Percentiles rank a stretch among this genome's conserved stretches.
Conservation (phyloP, 1,140 invertebrate species). For the Drosophila nasuta region DNA sequence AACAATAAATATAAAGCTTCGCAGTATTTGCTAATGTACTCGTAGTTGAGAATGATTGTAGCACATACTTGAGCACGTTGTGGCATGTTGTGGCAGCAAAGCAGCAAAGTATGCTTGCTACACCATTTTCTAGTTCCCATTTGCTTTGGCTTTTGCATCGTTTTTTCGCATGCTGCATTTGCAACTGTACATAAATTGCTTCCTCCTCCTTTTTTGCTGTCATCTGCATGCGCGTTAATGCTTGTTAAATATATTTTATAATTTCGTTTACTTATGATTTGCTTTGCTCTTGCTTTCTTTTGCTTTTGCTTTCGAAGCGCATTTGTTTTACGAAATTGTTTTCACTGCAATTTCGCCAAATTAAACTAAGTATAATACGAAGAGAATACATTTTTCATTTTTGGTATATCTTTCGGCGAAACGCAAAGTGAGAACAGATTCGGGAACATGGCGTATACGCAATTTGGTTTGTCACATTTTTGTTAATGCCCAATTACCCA, state of each 20-base stretch:
- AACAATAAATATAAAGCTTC: constrained; percentile 78
- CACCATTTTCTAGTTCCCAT: constrained; percentile 33
- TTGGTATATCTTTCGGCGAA: constrained; percentile 1
- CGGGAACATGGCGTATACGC: constrained; percentile 5
- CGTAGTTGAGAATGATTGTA: constrained; percentile 65
- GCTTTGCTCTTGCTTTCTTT: constrained; percentile 47
- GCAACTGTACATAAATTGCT: constrained; percentile 52
- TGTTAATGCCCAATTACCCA: constrained; percentile 57
- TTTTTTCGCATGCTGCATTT: constrained; percentile 39
- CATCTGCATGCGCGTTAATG: constrained; percentile 72
- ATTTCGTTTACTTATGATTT: constrained; percentile 78
- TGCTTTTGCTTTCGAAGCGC: constrained; percentile 18
- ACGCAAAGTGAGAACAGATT: constrained; percentile 8
- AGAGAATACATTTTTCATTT: background rate
- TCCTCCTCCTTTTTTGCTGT: constrained; percentile 29
- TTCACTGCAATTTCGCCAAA: constrained; percentile 12
- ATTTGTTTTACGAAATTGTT: constrained; percentile 14
- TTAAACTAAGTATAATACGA: background rate
- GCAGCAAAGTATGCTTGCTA: constrained; percentile 59
- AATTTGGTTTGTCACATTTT: constrained; percentile 41
- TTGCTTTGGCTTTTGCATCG: constrained; percentile 28
- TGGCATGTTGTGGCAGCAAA: constrained; percentile 62
- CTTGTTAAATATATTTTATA: constrained; percentile 63
- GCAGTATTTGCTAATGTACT: constrained; percentile 80
- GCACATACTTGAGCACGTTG: constrained; percentile 24